Conservation (phyloP, 2,113 vertebrate genomes). For the Ranitomeya variabilis region DNA sequence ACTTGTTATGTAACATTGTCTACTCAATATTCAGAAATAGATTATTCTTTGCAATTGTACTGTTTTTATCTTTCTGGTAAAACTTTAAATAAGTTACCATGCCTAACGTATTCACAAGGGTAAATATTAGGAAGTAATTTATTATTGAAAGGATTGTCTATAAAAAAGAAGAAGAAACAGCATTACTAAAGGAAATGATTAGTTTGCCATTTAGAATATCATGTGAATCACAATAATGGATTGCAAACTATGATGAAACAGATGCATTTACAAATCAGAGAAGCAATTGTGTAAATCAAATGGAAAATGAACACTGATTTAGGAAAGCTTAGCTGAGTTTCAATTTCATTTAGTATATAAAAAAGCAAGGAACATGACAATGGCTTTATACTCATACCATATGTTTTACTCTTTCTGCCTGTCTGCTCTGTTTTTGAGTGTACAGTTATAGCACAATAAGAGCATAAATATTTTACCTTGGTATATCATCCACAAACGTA, state of each 20-base stretch:
- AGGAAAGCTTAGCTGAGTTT: constrained; percentile 21
- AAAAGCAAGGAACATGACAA: constrained; percentile 1
- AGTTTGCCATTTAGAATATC: constrained; percentile 23
- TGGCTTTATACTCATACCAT: background rate
- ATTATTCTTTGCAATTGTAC: too few relatives aligned
- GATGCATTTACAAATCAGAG: background rate
- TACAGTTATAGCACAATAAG: background rate
- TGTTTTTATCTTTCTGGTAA: too few relatives aligned
- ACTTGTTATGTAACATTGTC: too few relatives aligned
- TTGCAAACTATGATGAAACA: constrained; percentile 18
- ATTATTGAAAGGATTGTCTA: background rate
- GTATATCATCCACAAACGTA: background rate
- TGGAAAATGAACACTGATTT: constrained; percentile 10
- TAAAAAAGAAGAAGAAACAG: background rate
- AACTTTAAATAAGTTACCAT: too few relatives aligned
- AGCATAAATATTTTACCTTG: background rate
- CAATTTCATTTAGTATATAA: constrained; percentile 12
- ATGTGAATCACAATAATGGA: constrained; percentile 45
- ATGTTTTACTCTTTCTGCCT: background rate
- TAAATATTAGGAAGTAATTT: constrained; percentile 16
- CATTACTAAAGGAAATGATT: constrained; percentile 6
- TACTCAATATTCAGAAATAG: too few relatives aligned
- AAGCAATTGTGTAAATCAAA: constrained; percentile 46
- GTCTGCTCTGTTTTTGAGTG: background rate
- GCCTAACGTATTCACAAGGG: background rate